Base-by-base conservation (phyloP, 1,140 invertebrate genomes). In the Gyrodactylus bullatarudis region DNA sequence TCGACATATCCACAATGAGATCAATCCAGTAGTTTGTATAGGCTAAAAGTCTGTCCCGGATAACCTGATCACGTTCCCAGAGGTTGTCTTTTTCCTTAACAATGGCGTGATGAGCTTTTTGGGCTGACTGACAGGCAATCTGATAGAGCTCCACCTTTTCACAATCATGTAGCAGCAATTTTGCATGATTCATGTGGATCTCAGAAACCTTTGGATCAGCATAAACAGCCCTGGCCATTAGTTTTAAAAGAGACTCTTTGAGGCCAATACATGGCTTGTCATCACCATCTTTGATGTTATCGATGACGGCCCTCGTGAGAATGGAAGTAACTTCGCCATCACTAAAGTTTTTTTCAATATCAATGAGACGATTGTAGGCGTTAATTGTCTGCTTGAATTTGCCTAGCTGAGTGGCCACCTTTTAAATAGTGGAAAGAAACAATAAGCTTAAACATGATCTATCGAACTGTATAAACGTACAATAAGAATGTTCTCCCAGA, bases 351-450 rank as follows among this genome's bases (percentile, higher is more conserved):
- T 23, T 20, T 26, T 24, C 20, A 2, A 73, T 8, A 23, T 73
- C 72, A 20, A 73, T 23, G 2, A 73, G 2, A n/a, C 26, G 72
- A 73, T 73, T 2, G 68, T 73, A 73, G 68, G 72, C 72, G 1
- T 19, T 68, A 1, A 73, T 27, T 19, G 72, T 69, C 19, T 21
- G 20, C 21, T 71, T 1, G 21, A 73, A 73, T 1, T 68, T 23
- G 1, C 26, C 26, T 1, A 26, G 1, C 23, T 73, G 34, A 2
- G 72, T 2, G 1, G 34, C 34, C 8, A 54, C 34, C 34, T 54
- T 16, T 16, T 16, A 54, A n/a, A n/a, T n/a, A n/a, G n/a, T n/a
- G n/a, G n/a, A 54, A n/a, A 54, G 34, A 54, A n/a, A 54, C 34
- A n/a, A n/a, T n/a, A n/a, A n/a, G 8, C 34, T 16, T 54, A 16